phyloP scores from a whole-genome alignment of 2,888 invertebrate genomes.

The Athripsodes cinereus region DNA sequence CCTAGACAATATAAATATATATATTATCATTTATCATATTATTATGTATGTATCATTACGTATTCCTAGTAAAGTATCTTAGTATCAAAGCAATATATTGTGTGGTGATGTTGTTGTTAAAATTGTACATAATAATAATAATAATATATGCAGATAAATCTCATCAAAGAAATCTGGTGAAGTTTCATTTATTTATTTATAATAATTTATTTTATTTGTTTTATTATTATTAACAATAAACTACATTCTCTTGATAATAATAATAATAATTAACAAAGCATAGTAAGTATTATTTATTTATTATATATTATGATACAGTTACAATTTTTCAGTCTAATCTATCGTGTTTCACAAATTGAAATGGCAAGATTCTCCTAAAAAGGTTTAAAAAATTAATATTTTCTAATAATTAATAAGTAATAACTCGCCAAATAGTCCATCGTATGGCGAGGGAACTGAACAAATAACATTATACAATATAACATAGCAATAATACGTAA shows the following conservation, averaged over 20 bases:
- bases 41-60: too few relatives aligned
- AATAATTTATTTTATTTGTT: not conserved
- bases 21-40: too few relatives aligned
- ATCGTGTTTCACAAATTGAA: conserved; percentile 25
- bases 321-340: conserved; percentile 26
- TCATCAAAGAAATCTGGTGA: not conserved
- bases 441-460: not conserved
- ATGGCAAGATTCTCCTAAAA: conserved; percentile 27
- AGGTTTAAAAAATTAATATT: conserved; percentile 11
- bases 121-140: too few relatives aligned
- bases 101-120: too few relatives aligned
- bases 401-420: not conserved
- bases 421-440: not conserved
- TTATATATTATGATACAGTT: conserved; percentile 26
- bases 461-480: conserved; percentile 1
- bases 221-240: conserved; percentile 23
- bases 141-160: too few relatives aligned
- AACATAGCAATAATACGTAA: not conserved
- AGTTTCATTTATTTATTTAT: not conserved
- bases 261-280: conserved; percentile 27
- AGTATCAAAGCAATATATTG: too few relatives aligned
- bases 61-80: too few relatives aligned
- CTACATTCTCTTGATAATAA: conserved; percentile 23
- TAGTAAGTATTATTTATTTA: conserved; percentile 23
- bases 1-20: too few relatives aligned